phyloP scores from a whole-genome alignment of 2,797 vertebrate species.

The Pyrocephalus nanus region DNA sequence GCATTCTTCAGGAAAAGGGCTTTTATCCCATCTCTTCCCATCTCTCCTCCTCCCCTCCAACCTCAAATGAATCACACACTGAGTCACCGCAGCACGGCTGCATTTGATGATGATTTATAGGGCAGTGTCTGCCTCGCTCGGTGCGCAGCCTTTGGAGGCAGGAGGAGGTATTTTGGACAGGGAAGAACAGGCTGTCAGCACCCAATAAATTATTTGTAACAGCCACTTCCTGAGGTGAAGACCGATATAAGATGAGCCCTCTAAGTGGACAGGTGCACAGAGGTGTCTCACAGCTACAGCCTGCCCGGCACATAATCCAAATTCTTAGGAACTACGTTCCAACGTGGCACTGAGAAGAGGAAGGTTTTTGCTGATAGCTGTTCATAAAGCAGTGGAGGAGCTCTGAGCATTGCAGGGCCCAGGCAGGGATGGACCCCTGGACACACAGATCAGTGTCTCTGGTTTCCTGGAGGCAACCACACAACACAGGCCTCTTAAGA shows the following conservation, averaged over 20 bases:
- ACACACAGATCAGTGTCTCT: background rate
- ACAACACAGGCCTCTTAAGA: background rate
- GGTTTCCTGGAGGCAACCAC: background rate
- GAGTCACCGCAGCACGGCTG: constrained; percentile 45
- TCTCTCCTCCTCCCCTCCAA: constrained; percentile 41
- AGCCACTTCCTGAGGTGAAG: constrained; percentile 53
- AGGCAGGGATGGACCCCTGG: background rate
- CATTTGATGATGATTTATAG: constrained; percentile 71
- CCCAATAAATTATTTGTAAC: constrained; percentile 59
- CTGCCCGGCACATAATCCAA: background rate
- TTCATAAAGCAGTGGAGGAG: background rate
- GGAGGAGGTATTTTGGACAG: constrained; percentile 55
- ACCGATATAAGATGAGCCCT: background rate
- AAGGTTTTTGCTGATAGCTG: background rate
- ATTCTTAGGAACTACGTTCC: background rate
- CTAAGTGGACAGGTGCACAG: constrained; percentile 52
- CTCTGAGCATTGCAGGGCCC: background rate
- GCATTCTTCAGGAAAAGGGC: constrained; percentile 61
- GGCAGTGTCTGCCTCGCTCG: constrained; percentile 43
- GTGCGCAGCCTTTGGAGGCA: background rate
- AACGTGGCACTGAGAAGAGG: background rate
- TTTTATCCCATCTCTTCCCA: constrained; percentile 71
- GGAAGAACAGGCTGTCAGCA: constrained; percentile 54
- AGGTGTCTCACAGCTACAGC: constrained; percentile 9
- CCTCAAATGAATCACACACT: constrained; percentile 66